Conservation (phyloP, 2,888 invertebrate species). For the Eilema sororculum region DNA sequence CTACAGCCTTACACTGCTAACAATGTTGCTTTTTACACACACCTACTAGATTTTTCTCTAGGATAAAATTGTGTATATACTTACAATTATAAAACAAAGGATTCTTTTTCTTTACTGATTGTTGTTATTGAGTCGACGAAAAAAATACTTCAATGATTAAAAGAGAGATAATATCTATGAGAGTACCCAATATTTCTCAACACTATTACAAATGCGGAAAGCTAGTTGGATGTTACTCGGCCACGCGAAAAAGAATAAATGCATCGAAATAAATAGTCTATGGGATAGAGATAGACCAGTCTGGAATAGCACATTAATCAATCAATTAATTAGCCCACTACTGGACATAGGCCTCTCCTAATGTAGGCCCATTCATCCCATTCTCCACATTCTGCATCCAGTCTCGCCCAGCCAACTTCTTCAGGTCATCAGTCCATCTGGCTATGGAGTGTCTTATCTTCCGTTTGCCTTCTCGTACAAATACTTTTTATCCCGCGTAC, state of each 20-base stretch:
- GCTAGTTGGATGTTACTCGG: background rate
- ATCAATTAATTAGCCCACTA: too few species aligned
- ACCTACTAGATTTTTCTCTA: slow-evolving; percentile 39
- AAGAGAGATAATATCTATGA: too few species aligned
- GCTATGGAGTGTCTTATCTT: too few species aligned
- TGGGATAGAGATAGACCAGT: background rate
- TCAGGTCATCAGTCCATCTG: too few species aligned
- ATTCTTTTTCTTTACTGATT: slow-evolving; percentile 9
- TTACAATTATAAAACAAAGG: slow-evolving; percentile 26
- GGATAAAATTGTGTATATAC: slow-evolving; percentile 29
- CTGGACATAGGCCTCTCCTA: too few species aligned
- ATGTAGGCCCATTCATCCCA: too few species aligned
- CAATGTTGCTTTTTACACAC: slow-evolving; percentile 38
- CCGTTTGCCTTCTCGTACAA: too few species aligned
- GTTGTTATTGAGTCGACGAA: slow-evolving; percentile 5
- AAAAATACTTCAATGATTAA: too few species aligned
- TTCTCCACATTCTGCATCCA: too few species aligned
- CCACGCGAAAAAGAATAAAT: background rate
- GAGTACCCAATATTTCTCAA: too few species aligned
- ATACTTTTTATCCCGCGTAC: background rate
- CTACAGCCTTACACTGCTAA: slow-evolving; percentile 34
- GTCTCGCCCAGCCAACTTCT: too few species aligned
- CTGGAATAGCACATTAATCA: background rate
- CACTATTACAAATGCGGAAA: too few species aligned
- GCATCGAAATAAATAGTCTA: background rate